Evolutionary conservation across 2,113 vertebrate species (phyloP), one percentile per base, ranked within the genome.

Genomic region (Nettapus auritus): DNA sequence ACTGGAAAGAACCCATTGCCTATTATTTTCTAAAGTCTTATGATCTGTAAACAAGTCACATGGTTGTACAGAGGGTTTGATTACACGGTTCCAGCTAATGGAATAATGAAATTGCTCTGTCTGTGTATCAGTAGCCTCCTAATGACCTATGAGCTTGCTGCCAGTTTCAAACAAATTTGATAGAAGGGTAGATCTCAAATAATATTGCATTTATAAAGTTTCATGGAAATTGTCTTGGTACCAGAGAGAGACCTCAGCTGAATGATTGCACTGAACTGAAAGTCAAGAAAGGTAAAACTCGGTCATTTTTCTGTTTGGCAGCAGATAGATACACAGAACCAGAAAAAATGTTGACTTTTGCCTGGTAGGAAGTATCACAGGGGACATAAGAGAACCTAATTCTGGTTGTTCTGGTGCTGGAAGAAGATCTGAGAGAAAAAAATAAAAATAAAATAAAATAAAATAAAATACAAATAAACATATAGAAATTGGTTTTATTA

Each of bases 31-130:
- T 52, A 22, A 90, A 89, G 57, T 89, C 86, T 95, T 90, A 84
- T 42, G 66, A 68, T 89, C 67, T 92, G 80, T 89, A 96, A 95
- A 92, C 86, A 90, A 88, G 44, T 79, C 57, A 88, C 74, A 71
- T 88, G 80, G 68, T 92, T 95, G 77, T 88, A 73, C 80, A 94
- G 88, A 86, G 77, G 62, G 73, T 89, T 95, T 96, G 88, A 93
- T 95, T 96, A 89, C 88, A 95, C 69, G 83, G 69, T 97, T 96
- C 90, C 70, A 96, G 92, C 80, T 96, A 97, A 95, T 93, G 83
- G 83, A 97, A 86, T 97, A 95, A 94, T 96, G 69, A 92, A 90
- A 95, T 96, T 90, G 20, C 69, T 93, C 94, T 96, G 92, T 88
- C 86, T 96, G 88, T 94, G 76, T 94, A 93, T 92, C 84, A 92